Evolutionary conservation across 2,113 vertebrate species (phyloP), one percentile per base, ranked within the genome.

Genomic region (Aplodontia rufa): DNA sequence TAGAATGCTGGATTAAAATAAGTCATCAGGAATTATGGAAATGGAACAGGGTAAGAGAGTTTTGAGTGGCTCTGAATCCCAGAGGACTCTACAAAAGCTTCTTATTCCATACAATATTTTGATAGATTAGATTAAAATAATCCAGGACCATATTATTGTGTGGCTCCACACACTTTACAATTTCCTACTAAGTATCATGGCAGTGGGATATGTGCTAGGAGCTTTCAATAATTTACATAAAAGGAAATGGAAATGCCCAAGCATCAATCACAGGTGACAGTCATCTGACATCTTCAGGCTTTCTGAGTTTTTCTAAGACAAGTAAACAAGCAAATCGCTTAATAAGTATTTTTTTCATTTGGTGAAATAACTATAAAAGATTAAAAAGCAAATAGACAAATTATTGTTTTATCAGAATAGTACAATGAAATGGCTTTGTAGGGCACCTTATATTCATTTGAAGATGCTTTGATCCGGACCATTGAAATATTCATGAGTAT

Each of bases 261-360:
- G 17, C 19, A 60, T 89, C 53, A 62, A 1, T 78, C 42, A 68
- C 75, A 58, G 4, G 1, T 58, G 71, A 45, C 20, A 83, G 35
- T 42, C 55, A 45, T 42, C 42, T 81, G 76, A 68, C 78, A 82
- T 28, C 55, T 51, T 40, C 10, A 58, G 64, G 28, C 32, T 76
- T 66, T 66, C 28, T 79, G 76, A 90, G 28, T 76, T 85, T 32
- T 72, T 92, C 76, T 83, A 60, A 95, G 87, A 90, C 64, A 51
- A 51, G n/a, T 69, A 74, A 66, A 49, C 24, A 66, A 40, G 26
- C n/a, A 68, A n/a, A 64, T 72, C 22, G 71, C 40, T 93, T 58
- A 60, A 32, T 82, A 55, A 58, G 11, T 12, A 7, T 75, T 94
- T 86, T 58, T 20, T 60, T 62, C 45, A 58, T 90, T 82, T 92